phyloP scores from a whole-genome alignment of 2,113 vertebrate species.

The Oreochromis aureus region DNA sequence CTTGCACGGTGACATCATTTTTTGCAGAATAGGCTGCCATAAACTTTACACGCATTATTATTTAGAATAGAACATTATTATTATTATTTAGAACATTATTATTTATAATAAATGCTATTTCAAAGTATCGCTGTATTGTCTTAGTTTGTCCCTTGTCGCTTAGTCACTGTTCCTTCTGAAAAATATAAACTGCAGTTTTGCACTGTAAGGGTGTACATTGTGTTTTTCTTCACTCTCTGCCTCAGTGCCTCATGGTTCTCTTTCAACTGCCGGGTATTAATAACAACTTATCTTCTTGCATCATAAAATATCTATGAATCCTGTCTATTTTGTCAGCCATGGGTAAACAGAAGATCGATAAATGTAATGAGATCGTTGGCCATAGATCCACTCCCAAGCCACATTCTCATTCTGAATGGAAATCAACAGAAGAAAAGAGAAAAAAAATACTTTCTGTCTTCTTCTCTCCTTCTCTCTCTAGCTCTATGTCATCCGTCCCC shows the following conservation, averaged over 20 bases:
- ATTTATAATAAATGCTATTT: neutral
- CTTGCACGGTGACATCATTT: neutral
- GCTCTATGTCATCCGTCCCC: constrained; percentile 20
- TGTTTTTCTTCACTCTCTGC: neutral
- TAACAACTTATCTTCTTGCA: constrained; percentile 55
- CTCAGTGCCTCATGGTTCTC: neutral
- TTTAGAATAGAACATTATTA: too few species aligned
- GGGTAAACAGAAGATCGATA: constrained; percentile 70
- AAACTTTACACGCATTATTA: neutral
- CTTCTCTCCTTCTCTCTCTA: neutral
- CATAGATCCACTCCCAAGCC: constrained; percentile 54
- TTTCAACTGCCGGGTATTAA: constrained; percentile 43
- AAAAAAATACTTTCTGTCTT: neutral
- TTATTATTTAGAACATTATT: neutral
- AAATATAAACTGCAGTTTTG: neutral
- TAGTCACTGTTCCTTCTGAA: neutral
- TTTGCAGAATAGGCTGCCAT: neutral
- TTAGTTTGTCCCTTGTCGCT: neutral
- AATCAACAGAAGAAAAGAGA: constrained; percentile 2
- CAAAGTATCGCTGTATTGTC: neutral
- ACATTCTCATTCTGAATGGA: constrained; percentile 31
- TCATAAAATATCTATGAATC: constrained; percentile 69
- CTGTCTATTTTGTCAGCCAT: constrained; percentile 71
- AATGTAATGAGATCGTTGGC: constrained; percentile 58
- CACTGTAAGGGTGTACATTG: neutral